These are phyloP conservation scores for Chironex yamaguchii DNA, from an alignment of 30 jellyfish, hydroid and myxozoan species.

Conservation along the genomic window DNA sequence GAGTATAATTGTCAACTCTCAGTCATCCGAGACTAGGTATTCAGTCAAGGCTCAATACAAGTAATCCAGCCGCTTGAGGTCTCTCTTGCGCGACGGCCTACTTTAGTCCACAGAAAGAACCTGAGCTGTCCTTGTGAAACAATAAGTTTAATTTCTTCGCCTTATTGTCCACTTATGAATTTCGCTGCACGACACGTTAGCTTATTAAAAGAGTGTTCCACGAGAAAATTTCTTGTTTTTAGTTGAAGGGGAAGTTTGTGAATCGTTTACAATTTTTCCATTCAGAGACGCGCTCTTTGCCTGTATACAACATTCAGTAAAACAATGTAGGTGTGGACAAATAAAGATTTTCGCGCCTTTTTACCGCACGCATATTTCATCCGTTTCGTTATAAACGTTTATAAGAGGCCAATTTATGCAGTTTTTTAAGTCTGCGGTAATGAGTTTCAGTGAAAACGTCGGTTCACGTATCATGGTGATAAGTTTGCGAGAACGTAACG, in stretches of 20 bases:
- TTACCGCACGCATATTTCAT: no score
- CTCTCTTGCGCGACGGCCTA: background rate
- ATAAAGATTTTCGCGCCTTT: background rate
- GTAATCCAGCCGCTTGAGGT: background rate
- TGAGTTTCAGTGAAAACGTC: background rate
- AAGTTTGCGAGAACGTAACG: no score
- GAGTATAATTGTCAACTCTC: background rate
- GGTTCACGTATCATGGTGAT: no score
- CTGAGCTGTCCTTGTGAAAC: no score
- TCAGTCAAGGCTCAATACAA: background rate
- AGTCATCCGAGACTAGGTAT: background rate
- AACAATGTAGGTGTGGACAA: background rate
- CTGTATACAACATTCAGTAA: background rate
- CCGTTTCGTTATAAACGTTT: no score
- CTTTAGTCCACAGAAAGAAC: no score
- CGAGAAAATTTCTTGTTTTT: background rate
- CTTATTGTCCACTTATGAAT: background rate
- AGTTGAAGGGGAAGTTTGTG: background rate
- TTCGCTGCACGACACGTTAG: background rate
- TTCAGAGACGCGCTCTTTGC: background rate
- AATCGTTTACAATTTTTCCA: background rate
- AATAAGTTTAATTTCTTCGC: background rate
- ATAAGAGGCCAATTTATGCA: background rate
- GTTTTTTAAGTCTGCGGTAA: no score
- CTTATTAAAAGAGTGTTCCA: background rate